Base-by-base conservation (phyloP, 1,140 invertebrate species). In the Glomeris maerens region DNA sequence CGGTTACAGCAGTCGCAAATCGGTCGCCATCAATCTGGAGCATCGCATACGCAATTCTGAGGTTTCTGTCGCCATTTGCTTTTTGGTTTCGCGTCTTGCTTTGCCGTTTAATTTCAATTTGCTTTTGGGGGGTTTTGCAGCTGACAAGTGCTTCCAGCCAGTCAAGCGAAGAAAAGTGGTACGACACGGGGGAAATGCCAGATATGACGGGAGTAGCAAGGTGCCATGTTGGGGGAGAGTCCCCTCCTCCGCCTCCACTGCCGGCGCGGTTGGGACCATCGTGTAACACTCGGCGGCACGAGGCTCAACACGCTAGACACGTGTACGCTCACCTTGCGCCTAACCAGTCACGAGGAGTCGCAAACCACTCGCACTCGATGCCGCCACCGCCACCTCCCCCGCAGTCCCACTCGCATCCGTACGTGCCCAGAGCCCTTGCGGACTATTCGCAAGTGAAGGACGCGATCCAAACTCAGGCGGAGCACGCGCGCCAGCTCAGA, bases 121-220 rank as follows among this genome's bases (percentile, higher is more conserved):
- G 17, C 10, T 36, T 10, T 10, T 36, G 17, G 31, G 10, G 10
- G 31, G 17, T 10, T 36, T 17, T 4, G 25, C 40, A 42, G 44
- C 66, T 77, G 64, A 78, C 75, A 4, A 76, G 73, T 61, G 77
- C 73, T 38, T 78, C 75, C 41, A 78, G 73, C n/a, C 74, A 78
- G 61, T 78, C 76, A 28, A 74, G 72, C 52, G 78, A 79, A 53
- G 78, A 80, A 62, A 69, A 76, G 59, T 81, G 79, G 79, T 77
- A 77, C 54, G 75, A 78, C 51, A 62, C 75, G 27, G 52, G 70
- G 26, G 74, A 77, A 45, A 58, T 64, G 23, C 46, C 27, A 22
- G 56, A 57, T 47, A 42, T 50, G 10, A 36, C 31, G 17, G 31
- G 10, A 36, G 31, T 36, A 36, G 31, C 17, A 45, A 38, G 21